Evolutionary conservation across 30 jellyfish, hydroid and myxozoan species (phyloP), one percentile per base, ranked within the genome.

Genomic region (Cassiopea andromeda): DNA sequence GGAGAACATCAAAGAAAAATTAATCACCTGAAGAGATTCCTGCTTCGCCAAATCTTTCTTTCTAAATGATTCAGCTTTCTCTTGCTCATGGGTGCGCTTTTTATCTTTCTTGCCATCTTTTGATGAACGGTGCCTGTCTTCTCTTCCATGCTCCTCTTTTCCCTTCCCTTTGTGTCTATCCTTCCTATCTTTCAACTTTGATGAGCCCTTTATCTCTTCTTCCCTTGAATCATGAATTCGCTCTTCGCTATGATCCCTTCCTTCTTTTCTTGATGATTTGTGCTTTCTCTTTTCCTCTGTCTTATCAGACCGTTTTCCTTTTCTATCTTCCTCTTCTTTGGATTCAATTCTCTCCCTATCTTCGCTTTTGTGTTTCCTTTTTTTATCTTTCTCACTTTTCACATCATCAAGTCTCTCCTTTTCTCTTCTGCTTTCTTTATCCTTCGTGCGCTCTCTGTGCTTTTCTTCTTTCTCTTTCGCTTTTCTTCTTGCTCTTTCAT

Each of bases 401-500:
- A 4, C 79, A 18, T 70, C 79, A 12, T 16, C 50, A 27, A 46
- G 60, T 78, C 64, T 54, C 15, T 73, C 84, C 44, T 17, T 83
- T 10, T 69, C 84, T 49, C 85, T 69, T 83, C 88, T 46, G 50
- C 80, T 68, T 44, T 46, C 88, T 49, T 80, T 69, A 18, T 60
- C 87, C 50, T 48, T 84, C 58, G 81, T 46, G 38, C 95, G 75
- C 66, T 69, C 86, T 50, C 85, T 67, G 74, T 48, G 71, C 61
- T 82, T 79, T 47, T 64, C 88, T 12, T 71, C 88, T 60, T 81
- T 85, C 61, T 61, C 93, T 15, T 77, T 44, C 44, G 69, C 83
- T 48, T 71, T 84, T 47, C 83, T 72, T 60, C 87, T 73, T 4
- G 69, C 43, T 59, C 89, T 80, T 12, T 85, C 97, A 15, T 71